Percentiles rank a stretch among this genome's conserved stretches.
Conservation (phyloP, 1,140 invertebrate genomes). For the Cyclargus thomasi region DNA sequence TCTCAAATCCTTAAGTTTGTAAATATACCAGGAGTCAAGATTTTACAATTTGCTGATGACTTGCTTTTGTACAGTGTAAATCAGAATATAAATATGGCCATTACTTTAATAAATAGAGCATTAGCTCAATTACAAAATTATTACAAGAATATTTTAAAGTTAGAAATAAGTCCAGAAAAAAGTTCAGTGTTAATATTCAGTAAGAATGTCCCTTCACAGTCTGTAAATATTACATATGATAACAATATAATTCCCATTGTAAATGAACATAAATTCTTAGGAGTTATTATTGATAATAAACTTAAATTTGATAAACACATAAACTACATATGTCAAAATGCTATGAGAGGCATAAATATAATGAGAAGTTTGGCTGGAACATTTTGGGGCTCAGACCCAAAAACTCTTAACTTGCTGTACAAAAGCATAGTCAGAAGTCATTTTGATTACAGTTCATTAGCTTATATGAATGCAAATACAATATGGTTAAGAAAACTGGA, state of each 20-base stretch:
- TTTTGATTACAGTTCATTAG: constrained; percentile 25
- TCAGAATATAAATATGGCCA: constrained; percentile 16
- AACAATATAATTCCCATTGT: constrained; percentile 16
- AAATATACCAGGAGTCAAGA: constrained; percentile 24
- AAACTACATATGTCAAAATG: constrained; percentile 21
- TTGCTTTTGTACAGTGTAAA: constrained; percentile 26
- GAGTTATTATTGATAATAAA: constrained; percentile 22
- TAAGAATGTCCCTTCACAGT: constrained; percentile 3
- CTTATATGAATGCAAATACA: constrained; percentile 20
- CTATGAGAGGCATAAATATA: constrained; percentile 24
- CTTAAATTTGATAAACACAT: constrained; percentile 26
- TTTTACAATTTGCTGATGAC: constrained; percentile 34
- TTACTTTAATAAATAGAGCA: constrained; percentile 17
- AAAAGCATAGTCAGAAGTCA: constrained; percentile 26
- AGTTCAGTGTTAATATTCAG: constrained; percentile 18
- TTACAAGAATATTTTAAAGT: constrained; percentile 22
- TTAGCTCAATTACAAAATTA: constrained; percentile 20
- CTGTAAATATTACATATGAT: constrained; percentile 15
- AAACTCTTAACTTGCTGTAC: constrained; percentile 17
- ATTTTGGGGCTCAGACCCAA: constrained; percentile 28
- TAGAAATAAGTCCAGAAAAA: constrained; percentile 22
- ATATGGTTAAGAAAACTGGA: constrained; percentile 22
- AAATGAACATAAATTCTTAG: constrained; percentile 24
- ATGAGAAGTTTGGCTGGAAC: constrained; percentile 22
- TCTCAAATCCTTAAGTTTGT: constrained; percentile 27